Percentiles rank a stretch among this genome's conserved stretches.
phyloP scores from a whole-genome alignment of 2,888 invertebrate genomes.

The Cephus nigrinus region DNA sequence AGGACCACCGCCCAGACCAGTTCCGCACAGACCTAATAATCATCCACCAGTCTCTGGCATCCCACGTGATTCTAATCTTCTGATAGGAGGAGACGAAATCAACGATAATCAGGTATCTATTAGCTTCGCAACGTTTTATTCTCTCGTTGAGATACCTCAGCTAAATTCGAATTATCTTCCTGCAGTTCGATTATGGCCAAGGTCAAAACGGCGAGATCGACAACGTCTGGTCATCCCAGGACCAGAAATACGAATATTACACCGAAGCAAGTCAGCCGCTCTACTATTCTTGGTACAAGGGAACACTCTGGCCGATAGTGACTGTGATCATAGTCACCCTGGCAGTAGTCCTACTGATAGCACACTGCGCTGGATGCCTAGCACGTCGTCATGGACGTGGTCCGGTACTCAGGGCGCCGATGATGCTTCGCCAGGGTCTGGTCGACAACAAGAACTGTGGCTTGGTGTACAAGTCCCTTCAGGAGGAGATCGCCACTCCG shows the following conservation, averaged over 20 bases:
- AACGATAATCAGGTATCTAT: constrained; percentile 28
- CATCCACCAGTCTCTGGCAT: constrained; percentile 12
- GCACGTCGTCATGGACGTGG: constrained; percentile 53
- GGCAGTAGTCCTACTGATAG: constrained; percentile 44
- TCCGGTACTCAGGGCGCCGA: constrained; percentile 60
- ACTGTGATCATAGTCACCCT: constrained; percentile 45
- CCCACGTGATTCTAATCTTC: constrained; percentile 27
- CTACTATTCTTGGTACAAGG: constrained; percentile 46
- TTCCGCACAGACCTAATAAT: constrained; percentile 29
- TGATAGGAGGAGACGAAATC: constrained; percentile 29
- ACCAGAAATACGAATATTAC: constrained; percentile 50
- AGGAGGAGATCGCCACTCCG: constrained; percentile 79
- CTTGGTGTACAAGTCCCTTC: constrained; percentile 81
- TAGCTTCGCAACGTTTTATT: not conserved
- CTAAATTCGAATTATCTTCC: constrained; percentile 3
- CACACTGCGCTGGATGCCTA: constrained; percentile 46
- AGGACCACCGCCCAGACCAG: constrained; percentile 47
- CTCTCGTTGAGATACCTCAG: not conserved
- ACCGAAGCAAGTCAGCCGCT: constrained; percentile 15
- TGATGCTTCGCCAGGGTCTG: constrained; percentile 61
- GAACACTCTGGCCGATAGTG: constrained; percentile 50
- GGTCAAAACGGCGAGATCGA: constrained; percentile 38
- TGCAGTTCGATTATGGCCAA: constrained; percentile 32
- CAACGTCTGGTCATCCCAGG: constrained; percentile 46
- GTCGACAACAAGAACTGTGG: constrained; percentile 76